Conservation (phyloP, 1,140 invertebrate genomes). For the Coenobita brevimanus region DNA sequence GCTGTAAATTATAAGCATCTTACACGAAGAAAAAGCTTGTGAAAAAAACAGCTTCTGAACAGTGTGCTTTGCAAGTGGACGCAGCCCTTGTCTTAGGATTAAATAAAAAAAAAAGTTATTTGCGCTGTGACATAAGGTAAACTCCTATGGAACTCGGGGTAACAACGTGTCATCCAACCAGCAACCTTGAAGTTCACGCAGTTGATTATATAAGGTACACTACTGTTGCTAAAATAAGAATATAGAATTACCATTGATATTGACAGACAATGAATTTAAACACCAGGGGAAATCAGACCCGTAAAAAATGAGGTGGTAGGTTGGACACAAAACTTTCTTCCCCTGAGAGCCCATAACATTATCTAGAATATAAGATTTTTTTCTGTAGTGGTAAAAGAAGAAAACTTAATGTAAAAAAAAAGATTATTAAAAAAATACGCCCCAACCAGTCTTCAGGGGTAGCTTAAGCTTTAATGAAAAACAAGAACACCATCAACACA, state of each 20-base stretch:
- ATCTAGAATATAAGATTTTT: slow-evolving; percentile 11
- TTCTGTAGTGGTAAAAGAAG: not conserved
- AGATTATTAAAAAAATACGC: slow-evolving; percentile 44
- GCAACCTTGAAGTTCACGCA: too few relatives aligned
- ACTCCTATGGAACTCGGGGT: slow-evolving; percentile 36
- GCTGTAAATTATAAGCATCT: too few relatives aligned
- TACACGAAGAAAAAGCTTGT: too few relatives aligned
- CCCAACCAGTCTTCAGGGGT: slow-evolving; percentile 56
- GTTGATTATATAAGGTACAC: too few relatives aligned
- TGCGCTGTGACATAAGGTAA: slow-evolving; percentile 66
- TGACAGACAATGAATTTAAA: too few relatives aligned
- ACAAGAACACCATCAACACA: slow-evolving; percentile 22
- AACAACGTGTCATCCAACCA: slow-evolving; percentile 40
- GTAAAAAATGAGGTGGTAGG: too few relatives aligned
- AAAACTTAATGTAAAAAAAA: too few relatives aligned
- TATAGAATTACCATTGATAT: too few relatives aligned
- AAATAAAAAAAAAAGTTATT: slow-evolving; percentile 56
- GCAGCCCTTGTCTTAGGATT: slow-evolving; percentile 61
- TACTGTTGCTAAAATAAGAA: too few relatives aligned
- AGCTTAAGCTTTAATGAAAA: slow-evolving; percentile 56
- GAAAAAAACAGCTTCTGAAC: slow-evolving; percentile 30
- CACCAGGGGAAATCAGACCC: too few relatives aligned
- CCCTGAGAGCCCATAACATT: not conserved
- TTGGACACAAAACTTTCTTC: too few relatives aligned
- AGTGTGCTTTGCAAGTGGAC: slow-evolving; percentile 15